Evolutionary conservation across 2,797 vertebrate genomes (phyloP), one percentile per base, ranked within the genome.

Genomic region (Thamnophis elegans): DNA sequence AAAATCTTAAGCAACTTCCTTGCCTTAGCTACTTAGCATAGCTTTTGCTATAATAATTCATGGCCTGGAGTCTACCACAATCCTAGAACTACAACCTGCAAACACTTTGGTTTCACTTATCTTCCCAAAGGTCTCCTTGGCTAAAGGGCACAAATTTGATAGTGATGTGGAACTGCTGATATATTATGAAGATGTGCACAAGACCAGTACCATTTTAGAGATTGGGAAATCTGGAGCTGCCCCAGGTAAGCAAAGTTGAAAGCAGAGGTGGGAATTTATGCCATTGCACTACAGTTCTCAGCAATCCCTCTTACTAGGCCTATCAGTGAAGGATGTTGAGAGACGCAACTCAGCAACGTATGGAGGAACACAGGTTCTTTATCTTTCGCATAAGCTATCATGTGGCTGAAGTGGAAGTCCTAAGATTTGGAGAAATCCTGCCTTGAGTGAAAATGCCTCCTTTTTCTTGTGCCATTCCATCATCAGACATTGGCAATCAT

Each of bases 101-200:
- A 14, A 1, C 87, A 5, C n/a, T 90, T 87, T 90, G 36, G 7
- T 86, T 68, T 22, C 22, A 11, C 18, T 14, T 20, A 5, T 54
- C 59, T 22, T 54, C 14, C 60, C 86, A 59, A 93, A 98, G 98
- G 96, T 98, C 47, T 97, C 97, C 92, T 95, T 99, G 96, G 96
- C 97, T 91, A 94, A 97, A 92, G 98, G 97, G 94, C 98, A 98
- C 95, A 97, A 96, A 94, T 98, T 98, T 97, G 98, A 99, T 94
- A 96, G 96, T 87, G 25, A 93, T 22, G 96, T 99, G 73, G 98
- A 98, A 59, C 94, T 99, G 85, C 95, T 98, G 95, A 96, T 98
- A 89, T 98, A 98, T 96, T 99, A 98, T 93, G 95, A 95, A 90
- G 97, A 98, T 0, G 94, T 97, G 89, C 98, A 98, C 90, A 95